phyloP scores from a whole-genome alignment of 2,797 vertebrate species.

The Microctenopoma stevenorrisi region DNA sequence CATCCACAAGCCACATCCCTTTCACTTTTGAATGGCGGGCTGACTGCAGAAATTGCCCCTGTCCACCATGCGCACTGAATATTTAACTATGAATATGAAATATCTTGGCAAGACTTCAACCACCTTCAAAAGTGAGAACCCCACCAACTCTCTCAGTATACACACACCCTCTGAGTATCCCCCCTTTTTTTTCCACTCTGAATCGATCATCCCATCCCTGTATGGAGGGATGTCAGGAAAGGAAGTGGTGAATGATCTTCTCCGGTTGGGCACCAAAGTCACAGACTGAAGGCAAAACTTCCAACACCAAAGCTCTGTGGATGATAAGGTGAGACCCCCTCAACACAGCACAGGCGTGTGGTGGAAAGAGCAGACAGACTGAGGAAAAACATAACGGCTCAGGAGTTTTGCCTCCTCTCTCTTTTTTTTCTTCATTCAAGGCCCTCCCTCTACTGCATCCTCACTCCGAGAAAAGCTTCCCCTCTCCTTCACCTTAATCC shows the following conservation, averaged over 20 bases:
- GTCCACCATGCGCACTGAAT: conserved; percentile 74
- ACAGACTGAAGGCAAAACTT: conserved; percentile 48
- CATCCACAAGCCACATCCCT: conserved; percentile 74
- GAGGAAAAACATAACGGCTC: conserved; percentile 36
- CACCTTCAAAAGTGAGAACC: conserved; percentile 68
- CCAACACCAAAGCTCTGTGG: conserved; percentile 38
- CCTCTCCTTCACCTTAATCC: conserved; percentile 51
- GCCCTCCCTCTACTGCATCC: conserved; percentile 14
- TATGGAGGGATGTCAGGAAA: conserved; percentile 58
- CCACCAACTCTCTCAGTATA: conserved; percentile 39
- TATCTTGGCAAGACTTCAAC: conserved; percentile 74
- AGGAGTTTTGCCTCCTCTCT: conserved; percentile 35
- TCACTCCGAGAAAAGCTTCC: conserved; percentile 15
- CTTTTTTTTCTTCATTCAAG: conserved; percentile 27
- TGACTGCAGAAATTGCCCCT: conserved; percentile 79
- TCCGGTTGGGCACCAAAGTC: conserved; percentile 63
- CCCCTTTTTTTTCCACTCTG: conserved; percentile 42
- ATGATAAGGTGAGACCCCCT: conserved; percentile 51
- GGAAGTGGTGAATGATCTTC: conserved; percentile 60
- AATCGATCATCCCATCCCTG: conserved; percentile 65
- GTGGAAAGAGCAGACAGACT: conserved; percentile 42
- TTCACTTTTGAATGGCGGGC: conserved; percentile 79
- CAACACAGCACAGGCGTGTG: conserved; percentile 17
- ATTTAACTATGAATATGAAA: conserved; percentile 78
- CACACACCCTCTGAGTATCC: conserved; percentile 34